Conservation (phyloP, 2,888 invertebrate genomes). For the Resseliella maxima region DNA sequence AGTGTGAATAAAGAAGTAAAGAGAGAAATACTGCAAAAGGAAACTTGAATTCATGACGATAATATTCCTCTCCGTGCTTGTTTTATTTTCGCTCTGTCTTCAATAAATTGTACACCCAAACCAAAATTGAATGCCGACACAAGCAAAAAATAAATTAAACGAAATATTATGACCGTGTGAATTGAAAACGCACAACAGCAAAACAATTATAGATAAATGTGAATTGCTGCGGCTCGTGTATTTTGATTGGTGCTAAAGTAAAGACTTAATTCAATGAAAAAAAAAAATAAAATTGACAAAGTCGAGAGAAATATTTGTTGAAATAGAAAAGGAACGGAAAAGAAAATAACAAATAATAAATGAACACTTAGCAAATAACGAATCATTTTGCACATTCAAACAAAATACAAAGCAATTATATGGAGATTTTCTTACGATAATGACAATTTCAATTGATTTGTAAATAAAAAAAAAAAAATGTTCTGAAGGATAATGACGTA, state of each 20-base stretch:
- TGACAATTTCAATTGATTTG: conserved; percentile 23
- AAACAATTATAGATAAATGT: neutral
- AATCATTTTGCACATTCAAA: neutral
- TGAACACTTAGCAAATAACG: neutral
- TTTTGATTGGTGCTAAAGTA: conserved; percentile 17
- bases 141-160: neutral
- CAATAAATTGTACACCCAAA: neutral
- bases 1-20: neutral
- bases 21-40: neutral
- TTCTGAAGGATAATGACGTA: conserved; percentile 18
- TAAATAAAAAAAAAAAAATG: neutral
- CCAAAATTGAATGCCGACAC: neutral
- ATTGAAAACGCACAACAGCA: neutral
- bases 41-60: neutral
- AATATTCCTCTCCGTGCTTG: neutral
- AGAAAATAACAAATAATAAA: neutral
- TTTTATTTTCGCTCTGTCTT: too few relatives aligned
- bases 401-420: neutral
- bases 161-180: neutral
- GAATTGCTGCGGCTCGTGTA: neutral
- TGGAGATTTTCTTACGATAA: neutral
- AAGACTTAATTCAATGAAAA: neutral
- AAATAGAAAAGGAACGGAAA: neutral
- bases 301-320: neutral
- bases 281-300: neutral